These are phyloP conservation scores for Gymnothorax javanicus DNA, from an alignment of 2,797 vertebrate genomes.

Conservation along the genomic window DNA sequence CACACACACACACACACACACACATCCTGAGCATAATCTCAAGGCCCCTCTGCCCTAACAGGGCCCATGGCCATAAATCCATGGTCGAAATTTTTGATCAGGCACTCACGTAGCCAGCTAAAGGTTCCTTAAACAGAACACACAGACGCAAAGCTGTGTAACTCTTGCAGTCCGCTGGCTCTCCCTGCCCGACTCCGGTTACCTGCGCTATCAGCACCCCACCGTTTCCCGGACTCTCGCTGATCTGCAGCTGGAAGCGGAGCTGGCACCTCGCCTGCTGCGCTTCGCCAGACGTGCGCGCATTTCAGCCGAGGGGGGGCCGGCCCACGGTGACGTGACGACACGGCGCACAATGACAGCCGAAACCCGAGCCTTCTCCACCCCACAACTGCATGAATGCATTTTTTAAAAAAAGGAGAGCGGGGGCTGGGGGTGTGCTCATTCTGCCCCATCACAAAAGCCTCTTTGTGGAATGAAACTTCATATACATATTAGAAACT, in stretches of 20 bases:
- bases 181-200: constrained; percentile 68
- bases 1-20: constrained; percentile 27
- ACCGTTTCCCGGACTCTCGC: constrained; percentile 75
- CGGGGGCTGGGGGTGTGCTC: constrained; percentile 59
- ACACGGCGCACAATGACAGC: constrained; percentile 82
- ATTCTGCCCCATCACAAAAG: constrained; percentile 80
- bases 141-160: constrained; percentile 71
- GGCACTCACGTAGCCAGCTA: constrained; percentile 81
- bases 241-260: constrained; percentile 75
- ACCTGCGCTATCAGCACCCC: constrained; percentile 75
- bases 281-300: constrained; percentile 66
- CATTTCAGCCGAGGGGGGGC: constrained; percentile 73
- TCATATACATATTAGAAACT: constrained; percentile 88
- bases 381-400: constrained; percentile 80
- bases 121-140: constrained; percentile 80
- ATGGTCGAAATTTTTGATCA: constrained; percentile 84
- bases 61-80: constrained; percentile 84
- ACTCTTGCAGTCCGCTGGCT: constrained; percentile 75
- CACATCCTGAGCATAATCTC: constrained; percentile 67
- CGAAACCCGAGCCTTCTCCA: constrained; percentile 77
- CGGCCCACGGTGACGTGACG: constrained; percentile 62
- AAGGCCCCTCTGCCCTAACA: constrained; percentile 80
- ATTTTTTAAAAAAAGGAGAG: constrained; percentile 42
- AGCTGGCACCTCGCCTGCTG: constrained; percentile 70
- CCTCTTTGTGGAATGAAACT: constrained; percentile 82